These are phyloP conservation scores for Eremophila alpestris DNA, from an alignment of 2,797 vertebrate species.

Conservation along the genomic window DNA sequence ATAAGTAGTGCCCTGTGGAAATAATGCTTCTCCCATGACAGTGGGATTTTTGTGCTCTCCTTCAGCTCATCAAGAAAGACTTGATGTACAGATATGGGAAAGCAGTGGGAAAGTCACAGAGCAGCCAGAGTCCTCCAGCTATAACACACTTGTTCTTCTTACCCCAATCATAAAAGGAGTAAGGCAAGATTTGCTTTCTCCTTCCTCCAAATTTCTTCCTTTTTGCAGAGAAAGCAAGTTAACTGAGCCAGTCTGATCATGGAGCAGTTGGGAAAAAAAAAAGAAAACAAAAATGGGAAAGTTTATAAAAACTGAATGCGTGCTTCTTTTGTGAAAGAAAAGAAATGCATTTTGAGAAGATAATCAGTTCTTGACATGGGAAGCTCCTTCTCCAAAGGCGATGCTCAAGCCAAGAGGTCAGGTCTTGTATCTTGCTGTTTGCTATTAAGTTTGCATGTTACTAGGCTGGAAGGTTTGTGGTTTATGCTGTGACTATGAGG, in stretches of 20 bases:
- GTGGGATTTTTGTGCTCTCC: neutral
- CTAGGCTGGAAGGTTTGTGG: neutral
- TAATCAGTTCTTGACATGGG: neutral
- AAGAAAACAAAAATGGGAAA: neutral
- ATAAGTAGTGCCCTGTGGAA: neutral
- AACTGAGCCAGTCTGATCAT: neutral
- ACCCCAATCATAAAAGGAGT: neutral
- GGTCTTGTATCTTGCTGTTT: neutral
- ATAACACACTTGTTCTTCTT: fast-evolving
- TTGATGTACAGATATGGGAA: neutral
- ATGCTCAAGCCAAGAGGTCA: neutral
- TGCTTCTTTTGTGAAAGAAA: neutral
- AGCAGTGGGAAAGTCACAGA: neutral
- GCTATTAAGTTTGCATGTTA: neutral
- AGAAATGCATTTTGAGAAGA: neutral
- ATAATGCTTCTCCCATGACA: neutral
- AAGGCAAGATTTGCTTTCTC: neutral
- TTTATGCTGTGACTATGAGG: neutral
- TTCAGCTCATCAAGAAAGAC: neutral
- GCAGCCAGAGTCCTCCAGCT: neutral
- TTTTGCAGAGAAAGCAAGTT: neutral
- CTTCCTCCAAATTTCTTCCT: neutral
- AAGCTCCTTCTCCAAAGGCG: neutral
- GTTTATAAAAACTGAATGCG: neutral
- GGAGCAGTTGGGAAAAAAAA: neutral